Base-by-base conservation (phyloP, 2,113 vertebrate species). In the Triplophysa rosa region DNA sequence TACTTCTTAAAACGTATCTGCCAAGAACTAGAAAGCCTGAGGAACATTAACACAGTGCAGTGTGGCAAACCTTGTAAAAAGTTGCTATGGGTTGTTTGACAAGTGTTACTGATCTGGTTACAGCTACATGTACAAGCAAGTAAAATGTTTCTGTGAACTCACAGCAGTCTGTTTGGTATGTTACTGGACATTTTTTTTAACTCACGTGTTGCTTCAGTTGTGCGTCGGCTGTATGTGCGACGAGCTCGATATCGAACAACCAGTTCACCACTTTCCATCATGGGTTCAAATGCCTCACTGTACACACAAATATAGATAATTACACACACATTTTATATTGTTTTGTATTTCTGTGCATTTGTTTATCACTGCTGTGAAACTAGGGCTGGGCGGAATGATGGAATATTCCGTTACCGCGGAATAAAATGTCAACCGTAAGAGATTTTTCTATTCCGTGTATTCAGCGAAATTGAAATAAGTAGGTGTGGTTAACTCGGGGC, bases 201-300 rank as follows among this genome's bases (percentile, higher is more conserved):
- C 96, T 96, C 86, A 97, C 95, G 23, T 13, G 94, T 96, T 61
- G 96, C 94, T 82, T 96, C 95, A 0, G 94, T 94, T 6, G 95
- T 95, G 66, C 95, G 90, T 5, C 96, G 94, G 84, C 96, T 96
- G 90, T 96, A 97, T 0, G 95, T 95, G 79, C 95, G 95, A 19
- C 94, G 93, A 16, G 94, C 95, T 0, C 92, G 92, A 81, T 97
- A 97, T 29, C 94, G 89, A n/a, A 96, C 96, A 37, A 96, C 96
- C 83, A 96, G 90, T 80, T 97, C 95, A 0, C 96, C 96, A 17
- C 94, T 94, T 74, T 97, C 95, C 91, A 95, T 91, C 70, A 94
- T 95, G 70, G 95, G 96, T 64, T 96, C 93, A 29, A 97, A 96
- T 0, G 93, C 95, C 84, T 96, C 95, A 12, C 96, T 96, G 83